These are phyloP conservation scores for Atopsyche davidsoni DNA, from an alignment of 1,140 invertebrate genomes.

Conservation along the genomic window DNA sequence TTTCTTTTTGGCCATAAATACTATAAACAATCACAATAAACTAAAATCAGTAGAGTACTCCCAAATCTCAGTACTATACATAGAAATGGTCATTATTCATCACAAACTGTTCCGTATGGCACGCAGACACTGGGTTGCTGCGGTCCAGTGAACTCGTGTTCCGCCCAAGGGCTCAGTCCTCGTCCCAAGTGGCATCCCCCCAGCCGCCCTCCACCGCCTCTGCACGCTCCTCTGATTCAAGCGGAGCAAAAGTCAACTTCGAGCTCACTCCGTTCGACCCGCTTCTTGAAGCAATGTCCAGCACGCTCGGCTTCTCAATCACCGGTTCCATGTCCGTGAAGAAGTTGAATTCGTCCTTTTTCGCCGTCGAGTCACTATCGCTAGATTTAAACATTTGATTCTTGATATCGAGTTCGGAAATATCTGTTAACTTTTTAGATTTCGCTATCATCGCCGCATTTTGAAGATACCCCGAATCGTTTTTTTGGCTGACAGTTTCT, in stretches of 20 bases:
- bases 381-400: conserved; percentile 50
- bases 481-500: too few relatives aligned
- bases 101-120: too few relatives aligned
- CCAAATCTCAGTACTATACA: too few relatives aligned
- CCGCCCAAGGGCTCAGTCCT: conserved; percentile 27
- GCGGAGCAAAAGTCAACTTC: conserved; percentile 44
- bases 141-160: too few relatives aligned
- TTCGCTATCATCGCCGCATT: conserved; percentile 42
- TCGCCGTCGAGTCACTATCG: conserved; percentile 33
- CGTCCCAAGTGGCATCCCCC: conserved; percentile 37
- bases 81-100: too few relatives aligned
- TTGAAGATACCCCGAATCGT: conserved; percentile 33
- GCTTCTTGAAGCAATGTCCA: conserved; percentile 37
- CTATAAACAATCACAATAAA: too few relatives aligned
- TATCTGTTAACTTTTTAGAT: conserved; percentile 51
- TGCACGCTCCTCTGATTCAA: conserved; percentile 36
- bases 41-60: too few relatives aligned
- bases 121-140: too few relatives aligned
- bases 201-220: conserved; percentile 36
- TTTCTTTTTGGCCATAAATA: too few relatives aligned
- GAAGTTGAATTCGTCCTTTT: conserved; percentile 62
- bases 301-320: conserved; percentile 57
- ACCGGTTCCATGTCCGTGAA: conserved; percentile 81
- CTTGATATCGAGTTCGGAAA: conserved; percentile 69
- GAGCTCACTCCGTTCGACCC: conserved; percentile 30